Evolutionary conservation across 1,140 invertebrate species (phyloP).

Genomic region (Alviniconcha marisindica): DNA sequence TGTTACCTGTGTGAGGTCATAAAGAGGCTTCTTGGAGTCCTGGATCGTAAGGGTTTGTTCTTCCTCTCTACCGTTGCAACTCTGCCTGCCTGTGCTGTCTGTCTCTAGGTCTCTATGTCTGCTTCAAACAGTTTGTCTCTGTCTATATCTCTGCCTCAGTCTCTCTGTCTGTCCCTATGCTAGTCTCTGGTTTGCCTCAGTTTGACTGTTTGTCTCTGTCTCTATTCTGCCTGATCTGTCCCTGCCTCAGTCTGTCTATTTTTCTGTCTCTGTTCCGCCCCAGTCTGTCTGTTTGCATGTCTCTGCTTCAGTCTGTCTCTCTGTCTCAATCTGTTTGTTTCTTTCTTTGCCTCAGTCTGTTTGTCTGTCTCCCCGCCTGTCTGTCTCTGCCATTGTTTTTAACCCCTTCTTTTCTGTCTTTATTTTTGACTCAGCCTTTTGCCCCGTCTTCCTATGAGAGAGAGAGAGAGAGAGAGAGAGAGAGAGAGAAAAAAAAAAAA

Average conservation of each 20-base stretch:
- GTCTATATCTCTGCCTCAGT: background rate
- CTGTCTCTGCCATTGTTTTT: background rate
- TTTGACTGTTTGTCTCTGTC: background rate
- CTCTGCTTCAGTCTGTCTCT: background rate
- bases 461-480: too few relatives aligned
- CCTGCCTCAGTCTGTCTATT: background rate
- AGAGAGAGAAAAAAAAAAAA: too few relatives aligned
- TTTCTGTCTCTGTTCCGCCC: conserved; percentile 18
- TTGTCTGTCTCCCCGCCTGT: background rate
- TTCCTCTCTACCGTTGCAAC: too few relatives aligned
- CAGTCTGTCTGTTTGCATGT: background rate
- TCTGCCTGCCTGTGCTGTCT: background rate
- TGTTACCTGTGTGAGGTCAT: too few relatives aligned
- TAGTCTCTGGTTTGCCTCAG: background rate
- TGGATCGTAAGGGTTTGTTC: too few relatives aligned
- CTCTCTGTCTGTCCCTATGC: background rate
- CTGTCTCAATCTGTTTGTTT: background rate
- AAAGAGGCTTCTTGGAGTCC: too few relatives aligned
- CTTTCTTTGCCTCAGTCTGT: conserved; percentile 2
- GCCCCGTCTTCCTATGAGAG: conserved; percentile 6
- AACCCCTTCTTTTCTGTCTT: background rate
- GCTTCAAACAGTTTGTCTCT: background rate
- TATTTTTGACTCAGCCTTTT: background rate
- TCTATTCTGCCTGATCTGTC: background rate
- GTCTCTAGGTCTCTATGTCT: background rate